Conservation (phyloP, 2,113 vertebrate species). For the Calypte anna region DNA sequence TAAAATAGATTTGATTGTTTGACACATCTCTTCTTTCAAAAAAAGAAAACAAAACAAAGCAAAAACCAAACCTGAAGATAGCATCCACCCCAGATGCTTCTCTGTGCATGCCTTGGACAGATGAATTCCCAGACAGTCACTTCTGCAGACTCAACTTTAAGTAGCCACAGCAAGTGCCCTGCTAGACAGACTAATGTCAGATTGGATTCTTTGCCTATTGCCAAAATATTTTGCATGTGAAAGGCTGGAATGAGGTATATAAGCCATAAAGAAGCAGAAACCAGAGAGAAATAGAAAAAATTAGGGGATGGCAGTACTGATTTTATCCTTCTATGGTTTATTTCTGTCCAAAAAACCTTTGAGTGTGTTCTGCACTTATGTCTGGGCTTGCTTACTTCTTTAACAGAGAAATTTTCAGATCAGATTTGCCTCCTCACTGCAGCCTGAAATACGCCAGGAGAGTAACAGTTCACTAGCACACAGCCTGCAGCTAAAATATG, state of each 20-base stretch:
- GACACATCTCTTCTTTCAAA: background rate
- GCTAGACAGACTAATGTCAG: background rate
- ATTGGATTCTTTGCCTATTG: background rate
- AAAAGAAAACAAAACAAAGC: background rate
- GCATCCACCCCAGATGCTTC: background rate
- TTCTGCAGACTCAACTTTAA: background rate
- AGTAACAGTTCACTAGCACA: background rate
- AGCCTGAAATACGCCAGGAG: background rate
- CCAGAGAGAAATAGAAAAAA: background rate
- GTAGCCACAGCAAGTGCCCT: background rate
- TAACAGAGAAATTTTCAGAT: background rate
- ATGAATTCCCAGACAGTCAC: background rate
- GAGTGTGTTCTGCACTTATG: background rate
- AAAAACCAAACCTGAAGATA: background rate
- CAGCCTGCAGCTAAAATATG: background rate
- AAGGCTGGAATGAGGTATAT: background rate
- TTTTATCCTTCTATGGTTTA: background rate
- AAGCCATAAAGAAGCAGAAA: background rate
- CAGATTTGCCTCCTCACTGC: background rate
- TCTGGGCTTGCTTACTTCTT: background rate
- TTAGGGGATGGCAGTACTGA: background rate
- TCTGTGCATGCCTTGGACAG: background rate
- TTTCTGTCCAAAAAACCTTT: background rate
- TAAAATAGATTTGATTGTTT: constrained; percentile 20
- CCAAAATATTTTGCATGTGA: background rate